Evolutionary conservation across 2,888 invertebrate genomes (phyloP).

Genomic region (Pelosia muscerda): DNA sequence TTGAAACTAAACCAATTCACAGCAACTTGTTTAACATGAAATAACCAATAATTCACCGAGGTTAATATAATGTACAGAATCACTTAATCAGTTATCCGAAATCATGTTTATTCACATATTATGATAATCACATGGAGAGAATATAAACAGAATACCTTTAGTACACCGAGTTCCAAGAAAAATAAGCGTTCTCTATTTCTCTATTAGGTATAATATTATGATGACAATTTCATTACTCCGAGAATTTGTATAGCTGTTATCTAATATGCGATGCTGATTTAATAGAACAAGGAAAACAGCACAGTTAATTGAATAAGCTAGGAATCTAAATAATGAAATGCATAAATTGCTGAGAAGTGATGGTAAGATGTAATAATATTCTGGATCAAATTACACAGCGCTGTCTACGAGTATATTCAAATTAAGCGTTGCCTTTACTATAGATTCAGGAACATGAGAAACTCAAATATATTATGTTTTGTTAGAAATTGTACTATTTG

Average conservation of each 20-base stretch:
- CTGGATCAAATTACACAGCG: slow-evolving; percentile 4
- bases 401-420: slow-evolving; percentile 2
- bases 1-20: too few species aligned
- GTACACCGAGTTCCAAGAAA: too few species aligned
- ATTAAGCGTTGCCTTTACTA: neutral
- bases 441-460: neutral
- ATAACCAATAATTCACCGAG: too few species aligned
- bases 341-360: neutral
- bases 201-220: neutral
- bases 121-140: too few species aligned
- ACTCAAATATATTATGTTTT: neutral
- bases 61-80: too few species aligned
- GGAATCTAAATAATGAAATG: slow-evolving; percentile 4
- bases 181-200: neutral
- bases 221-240: neutral
- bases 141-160: too few species aligned
- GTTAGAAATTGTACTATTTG: too few species aligned
- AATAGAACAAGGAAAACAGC: neutral
- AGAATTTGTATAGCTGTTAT: neutral
- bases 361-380: neutral
- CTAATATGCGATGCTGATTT: neutral
- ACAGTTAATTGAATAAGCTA: neutral
- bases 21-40: too few species aligned
- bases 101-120: too few species aligned
- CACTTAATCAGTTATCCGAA: too few species aligned